A percentile compares a stretch with the other conserved stretches of the same genome.
Evolutionary conservation across 1,140 invertebrate genomes (phyloP).

Genomic region (Portunus trituberculatus): DNA sequence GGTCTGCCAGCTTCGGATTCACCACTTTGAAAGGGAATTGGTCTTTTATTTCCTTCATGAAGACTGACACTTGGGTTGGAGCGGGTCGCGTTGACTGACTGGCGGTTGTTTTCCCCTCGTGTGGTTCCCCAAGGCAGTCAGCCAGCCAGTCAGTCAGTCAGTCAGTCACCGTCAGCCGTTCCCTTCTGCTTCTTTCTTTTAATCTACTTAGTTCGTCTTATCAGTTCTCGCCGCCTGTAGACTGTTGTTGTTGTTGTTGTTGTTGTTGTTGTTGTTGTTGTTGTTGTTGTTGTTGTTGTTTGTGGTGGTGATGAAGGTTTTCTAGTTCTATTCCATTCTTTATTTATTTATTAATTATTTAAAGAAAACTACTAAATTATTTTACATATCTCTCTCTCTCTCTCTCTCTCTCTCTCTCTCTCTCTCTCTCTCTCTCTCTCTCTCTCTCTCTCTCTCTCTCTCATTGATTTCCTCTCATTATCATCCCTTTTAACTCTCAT

Average conservation of each 20-base stretch:
- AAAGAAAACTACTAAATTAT: too few species aligned
- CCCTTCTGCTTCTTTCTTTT: background rate
- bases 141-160: background rate
- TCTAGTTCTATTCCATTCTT: too few species aligned
- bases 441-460: background rate
- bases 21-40: slow-evolving; percentile 22
- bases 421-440: background rate
- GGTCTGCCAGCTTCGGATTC: background rate
- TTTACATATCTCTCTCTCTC: background rate
- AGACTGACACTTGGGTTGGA: background rate
- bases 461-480: background rate
- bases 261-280: too few species aligned
- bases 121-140: too few species aligned
- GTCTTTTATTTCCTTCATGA: slow-evolving; percentile 3
- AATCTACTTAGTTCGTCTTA: too few species aligned
- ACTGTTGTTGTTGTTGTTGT: too few species aligned
- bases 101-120: background rate
- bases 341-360: too few species aligned
- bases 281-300: too few species aligned
- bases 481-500: background rate
- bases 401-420: slow-evolving; percentile 20
- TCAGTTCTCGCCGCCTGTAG: too few species aligned
- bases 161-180: background rate
- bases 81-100: background rate
- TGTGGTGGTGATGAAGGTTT: too few species aligned